Conservation (phyloP, 2,888 invertebrate species). For the Copidosoma aretas region DNA sequence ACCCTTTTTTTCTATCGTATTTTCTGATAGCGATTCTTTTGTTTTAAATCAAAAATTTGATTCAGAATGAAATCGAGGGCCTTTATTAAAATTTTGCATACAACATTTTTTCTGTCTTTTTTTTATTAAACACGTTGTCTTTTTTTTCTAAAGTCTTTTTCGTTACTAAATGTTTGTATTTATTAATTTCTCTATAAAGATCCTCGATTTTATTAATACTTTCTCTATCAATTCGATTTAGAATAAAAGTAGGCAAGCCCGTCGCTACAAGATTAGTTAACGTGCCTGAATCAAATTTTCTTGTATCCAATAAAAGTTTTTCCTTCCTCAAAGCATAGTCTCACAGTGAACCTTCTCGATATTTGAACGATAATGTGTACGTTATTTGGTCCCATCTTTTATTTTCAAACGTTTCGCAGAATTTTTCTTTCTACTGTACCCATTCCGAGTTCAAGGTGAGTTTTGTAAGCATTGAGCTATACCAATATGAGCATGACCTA, state of each 20-base stretch:
- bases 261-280: too few species aligned
- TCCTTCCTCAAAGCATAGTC: too few species aligned
- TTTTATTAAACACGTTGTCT: too few species aligned
- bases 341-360: constrained; percentile 39
- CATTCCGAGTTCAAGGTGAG: constrained; percentile 17
- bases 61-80: constrained; percentile 40
- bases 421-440: constrained; percentile 29
- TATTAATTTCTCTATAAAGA: too few species aligned
- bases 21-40: too few species aligned
- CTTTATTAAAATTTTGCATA: constrained; percentile 45
- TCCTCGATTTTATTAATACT: too few species aligned
- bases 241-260: too few species aligned
- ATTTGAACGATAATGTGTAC: constrained; percentile 39
- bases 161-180: constrained; percentile 36
- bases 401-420: constrained; percentile 33
- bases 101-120: too few species aligned
- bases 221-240: too few species aligned
- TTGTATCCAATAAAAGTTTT: constrained; percentile 44
- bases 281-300: too few species aligned
- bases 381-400: constrained; percentile 41
- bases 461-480: constrained; percentile 36
- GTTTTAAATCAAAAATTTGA: constrained; percentile 40
- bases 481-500: constrained; percentile 37
- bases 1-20: constrained; percentile 20
- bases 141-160: too few species aligned